Evolutionary conservation across 2,888 invertebrate species (phyloP).

Genomic region (Synanthedon myopaeformis): DNA sequence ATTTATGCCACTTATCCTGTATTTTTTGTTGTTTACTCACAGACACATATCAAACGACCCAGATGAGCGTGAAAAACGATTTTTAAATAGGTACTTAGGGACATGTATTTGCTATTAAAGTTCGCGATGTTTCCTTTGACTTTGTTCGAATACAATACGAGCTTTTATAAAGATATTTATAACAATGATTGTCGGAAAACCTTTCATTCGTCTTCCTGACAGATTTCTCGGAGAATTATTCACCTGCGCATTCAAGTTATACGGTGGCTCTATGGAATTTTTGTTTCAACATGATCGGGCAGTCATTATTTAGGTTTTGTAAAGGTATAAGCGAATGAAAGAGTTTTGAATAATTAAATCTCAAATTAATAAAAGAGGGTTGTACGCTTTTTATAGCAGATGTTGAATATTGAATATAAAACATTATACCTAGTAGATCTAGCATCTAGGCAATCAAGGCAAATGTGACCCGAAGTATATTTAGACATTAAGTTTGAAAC

Average conservation of each 20-base stretch:
- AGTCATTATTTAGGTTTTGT: too few species aligned
- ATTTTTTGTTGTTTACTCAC: neutral
- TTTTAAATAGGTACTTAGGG: neutral
- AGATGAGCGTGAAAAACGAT: neutral
- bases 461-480: too few species aligned
- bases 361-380: too few species aligned
- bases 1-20: neutral
- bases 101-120: neutral
- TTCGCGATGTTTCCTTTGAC: neutral
- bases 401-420: too few species aligned
- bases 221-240: conserved; percentile 5
- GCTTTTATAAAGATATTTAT: neutral
- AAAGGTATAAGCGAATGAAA: too few species aligned
- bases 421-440: too few species aligned
- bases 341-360: too few species aligned
- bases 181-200: conserved; percentile 9
- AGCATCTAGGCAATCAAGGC: too few species aligned
- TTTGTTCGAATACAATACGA: neutral
- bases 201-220: conserved; percentile 13
- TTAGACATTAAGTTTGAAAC: neutral
- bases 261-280: neutral
- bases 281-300: neutral
- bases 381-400: too few species aligned
- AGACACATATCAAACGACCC: neutral
- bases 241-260: neutral